These are phyloP conservation scores for Oscheius onirici DNA, from an alignment of 2,888 invertebrate species.

Conservation along the genomic window DNA sequence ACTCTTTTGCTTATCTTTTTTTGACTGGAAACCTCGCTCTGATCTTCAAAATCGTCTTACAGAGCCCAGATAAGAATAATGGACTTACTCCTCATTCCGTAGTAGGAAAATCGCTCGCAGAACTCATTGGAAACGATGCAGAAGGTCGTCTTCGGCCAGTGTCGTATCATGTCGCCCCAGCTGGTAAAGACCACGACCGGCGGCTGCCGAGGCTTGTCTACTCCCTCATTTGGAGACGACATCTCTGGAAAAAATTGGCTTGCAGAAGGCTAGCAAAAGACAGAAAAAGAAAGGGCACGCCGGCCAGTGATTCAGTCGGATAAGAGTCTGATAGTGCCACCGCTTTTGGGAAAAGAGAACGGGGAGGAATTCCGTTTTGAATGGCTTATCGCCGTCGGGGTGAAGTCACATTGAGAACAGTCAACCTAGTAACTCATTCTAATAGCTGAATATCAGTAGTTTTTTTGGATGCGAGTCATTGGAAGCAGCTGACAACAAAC, in stretches of 20 bases:
- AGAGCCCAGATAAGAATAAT: background rate
- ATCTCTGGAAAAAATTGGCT: too few relatives aligned
- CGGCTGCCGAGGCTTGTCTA: constrained; percentile 16
- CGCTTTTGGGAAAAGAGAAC: too few relatives aligned
- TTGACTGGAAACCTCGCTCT: background rate
- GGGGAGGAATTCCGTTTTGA: too few relatives aligned
- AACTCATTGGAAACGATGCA: constrained; percentile 92
- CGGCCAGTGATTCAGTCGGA: too few relatives aligned
- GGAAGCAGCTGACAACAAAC: too few relatives aligned
- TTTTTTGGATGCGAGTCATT: too few relatives aligned
- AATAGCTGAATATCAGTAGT: too few relatives aligned
- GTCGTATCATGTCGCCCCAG: constrained; percentile 56
- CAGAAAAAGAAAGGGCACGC: background rate
- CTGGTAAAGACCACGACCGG: constrained; percentile 50
- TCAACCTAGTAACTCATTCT: too few relatives aligned
- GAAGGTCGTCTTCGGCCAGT: constrained; percentile 69
- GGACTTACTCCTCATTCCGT: constrained; percentile 91
- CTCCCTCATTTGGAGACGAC: too few relatives aligned
- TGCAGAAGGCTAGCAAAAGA: background rate
- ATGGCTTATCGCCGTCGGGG: too few relatives aligned
- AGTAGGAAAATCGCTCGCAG: constrained; percentile 94
- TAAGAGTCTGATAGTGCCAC: too few relatives aligned
- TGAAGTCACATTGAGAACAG: too few relatives aligned
- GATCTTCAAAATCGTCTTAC: background rate
- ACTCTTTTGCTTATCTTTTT: background rate